Base-by-base conservation (phyloP, 2,113 vertebrate genomes). In the Takifugu flavidus region DNA sequence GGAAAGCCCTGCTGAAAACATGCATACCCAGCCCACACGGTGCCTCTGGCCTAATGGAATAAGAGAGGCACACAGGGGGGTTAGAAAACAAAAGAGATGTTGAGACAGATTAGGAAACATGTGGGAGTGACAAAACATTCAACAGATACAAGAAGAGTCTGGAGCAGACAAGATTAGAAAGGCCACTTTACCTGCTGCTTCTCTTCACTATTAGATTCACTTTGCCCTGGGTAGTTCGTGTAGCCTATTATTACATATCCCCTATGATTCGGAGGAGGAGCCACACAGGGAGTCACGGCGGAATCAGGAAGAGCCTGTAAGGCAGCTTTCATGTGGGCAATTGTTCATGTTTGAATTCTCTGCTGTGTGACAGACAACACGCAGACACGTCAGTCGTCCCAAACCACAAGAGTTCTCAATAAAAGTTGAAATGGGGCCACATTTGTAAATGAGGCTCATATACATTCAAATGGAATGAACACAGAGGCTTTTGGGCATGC, bases 261-360 rank as follows among this genome's bases (percentile, higher is more conserved):
- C 26, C 13, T 7, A 7, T 50, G 28, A 25, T 25, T 5, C 2
- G 62, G 11, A 29, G 54, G 29, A 53, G 47, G 65, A 59, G 68
- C 20, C 2, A 8, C 47, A 7, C 62, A 39, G 1, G 3, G 2
- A 39, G 34, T 20, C 8, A 5, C 34, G 31, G 28, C 62, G 63
- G 77, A 88, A 88, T 87, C 78, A 77, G 57, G 85, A 5, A 27
- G 26, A 86, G 50, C 84, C 70, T 70, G 84, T 77, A 28, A 39
- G 54, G 54, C 78, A 52, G 49, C 83, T 86, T 84, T 78, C 11
- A 53, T 39, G 34, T 39, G 34, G 34, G 34, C 34, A 39, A 39
- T 39, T 10, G 7, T 10, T 39, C 34, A 39, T 39, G 47, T 13
- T 45, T 12, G 15, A 52, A 20, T 1, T 26, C 4, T 26, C 50